Evolutionary conservation across 2,797 vertebrate species (phyloP), one percentile per base, ranked within the genome.

Genomic region (Xenopus petersii): DNA sequence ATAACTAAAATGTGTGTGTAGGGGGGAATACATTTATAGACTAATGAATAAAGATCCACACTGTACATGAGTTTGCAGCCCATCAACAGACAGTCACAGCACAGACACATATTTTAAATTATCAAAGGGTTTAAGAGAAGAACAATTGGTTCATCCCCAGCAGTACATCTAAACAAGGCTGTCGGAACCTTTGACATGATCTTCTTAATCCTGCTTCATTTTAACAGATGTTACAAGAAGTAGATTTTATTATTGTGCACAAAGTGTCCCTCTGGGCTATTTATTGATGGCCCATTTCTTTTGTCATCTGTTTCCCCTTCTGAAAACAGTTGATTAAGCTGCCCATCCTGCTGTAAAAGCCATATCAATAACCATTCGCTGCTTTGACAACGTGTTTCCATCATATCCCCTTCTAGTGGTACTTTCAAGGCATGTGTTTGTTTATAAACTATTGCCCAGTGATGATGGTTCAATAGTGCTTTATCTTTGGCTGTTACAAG

Each of bases 221-320:
- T 47, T 58, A 64, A 63, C 73, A 75, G 73, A 75, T 75, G 73
- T 64, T 69, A 59, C 30, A 46, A 47, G 55, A 60, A 68, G 48
- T 67, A 56, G 73, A 75, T 75, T 46, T 55, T 69, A 69, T 62
- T 69, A 69, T 60, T 69, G 59, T 69, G 73, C 55, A 75, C 66
- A 75, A 61, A 64, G 59, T 63, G 59, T 63, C 73, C 36, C 73
- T 42, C 46, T 26, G 66, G 73, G 24, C 17, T 24, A 75, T 65
- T 84, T 80, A 81, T 65, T 83, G 69, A 56, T 79, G 26, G 78
- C 4, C 56, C 33, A 80, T 26, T 51, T 75, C 71, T 82, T 82
- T 77, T 21, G 11, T 10, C 77, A 54, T 83, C 5, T 75, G 76
- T 66, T 80, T 81, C 51, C 5, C 84, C 71, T 79, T 75, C 79